Conservation (phyloP, 1,140 invertebrate species). For the Cylas formicarius region DNA sequence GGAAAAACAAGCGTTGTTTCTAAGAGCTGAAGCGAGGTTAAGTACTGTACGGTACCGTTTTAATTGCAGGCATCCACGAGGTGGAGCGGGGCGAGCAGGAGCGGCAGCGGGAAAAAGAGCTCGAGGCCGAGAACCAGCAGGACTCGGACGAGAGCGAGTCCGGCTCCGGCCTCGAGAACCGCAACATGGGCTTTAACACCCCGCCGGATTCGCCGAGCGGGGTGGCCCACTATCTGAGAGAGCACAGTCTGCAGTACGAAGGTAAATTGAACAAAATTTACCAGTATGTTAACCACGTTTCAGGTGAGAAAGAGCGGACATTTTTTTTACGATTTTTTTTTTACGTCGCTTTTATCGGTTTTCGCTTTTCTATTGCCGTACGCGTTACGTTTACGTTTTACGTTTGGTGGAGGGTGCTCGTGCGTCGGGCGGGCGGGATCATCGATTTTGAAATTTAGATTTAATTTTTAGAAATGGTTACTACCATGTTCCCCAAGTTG, state of each 20-base stretch:
- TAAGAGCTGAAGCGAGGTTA: no score
- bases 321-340: conserved; percentile 8
- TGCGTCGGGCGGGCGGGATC: no score
- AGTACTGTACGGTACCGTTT: background rate
- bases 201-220: conserved; percentile 84
- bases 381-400: no score
- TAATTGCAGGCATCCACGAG: conserved; percentile 57
- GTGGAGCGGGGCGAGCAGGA: conserved; percentile 40
- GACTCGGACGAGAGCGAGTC: conserved; percentile 61
- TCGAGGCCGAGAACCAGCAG: conserved; percentile 52
- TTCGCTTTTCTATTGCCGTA: background rate
- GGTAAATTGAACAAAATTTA: conserved; percentile 35
- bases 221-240: conserved; percentile 47
- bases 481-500: no score
- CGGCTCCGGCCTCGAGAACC: conserved; percentile 54
- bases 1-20: no score
- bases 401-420: no score
- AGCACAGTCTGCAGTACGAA: conserved; percentile 57
- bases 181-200: conserved; percentile 52
- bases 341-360: background rate
- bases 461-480: no score
- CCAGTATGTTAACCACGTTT: conserved; percentile 26
- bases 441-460: no score
- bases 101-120: conserved; percentile 42
- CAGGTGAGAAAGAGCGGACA: conserved; percentile 24